phyloP scores from a whole-genome alignment of 2,113 vertebrate species.

The Dicentrarchus labrax region DNA sequence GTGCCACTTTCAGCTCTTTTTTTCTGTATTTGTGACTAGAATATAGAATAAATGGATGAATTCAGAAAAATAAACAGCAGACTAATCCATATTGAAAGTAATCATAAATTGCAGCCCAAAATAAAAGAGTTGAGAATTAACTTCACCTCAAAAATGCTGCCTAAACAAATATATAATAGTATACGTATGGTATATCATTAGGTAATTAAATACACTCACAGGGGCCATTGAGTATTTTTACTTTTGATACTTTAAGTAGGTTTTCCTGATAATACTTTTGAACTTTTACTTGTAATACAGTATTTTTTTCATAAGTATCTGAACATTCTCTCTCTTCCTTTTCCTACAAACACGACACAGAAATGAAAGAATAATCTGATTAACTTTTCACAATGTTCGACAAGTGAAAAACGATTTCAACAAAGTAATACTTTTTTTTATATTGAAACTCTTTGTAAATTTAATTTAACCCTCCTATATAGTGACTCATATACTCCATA shows the following conservation, averaged over 20 bases:
- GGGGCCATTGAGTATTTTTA: neutral
- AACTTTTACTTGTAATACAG: neutral
- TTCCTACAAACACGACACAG: neutral
- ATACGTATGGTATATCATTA: too few relatives aligned
- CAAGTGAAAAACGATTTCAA: neutral
- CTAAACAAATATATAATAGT: too few relatives aligned
- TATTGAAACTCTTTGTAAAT: neutral
- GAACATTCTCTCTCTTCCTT: neutral
- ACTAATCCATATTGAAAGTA: too few relatives aligned
- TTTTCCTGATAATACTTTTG: too few relatives aligned
- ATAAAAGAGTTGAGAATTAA: too few relatives aligned
- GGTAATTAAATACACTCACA: neutral
- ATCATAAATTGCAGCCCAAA: too few relatives aligned
- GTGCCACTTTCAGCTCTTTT: too few relatives aligned
- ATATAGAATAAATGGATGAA: too few relatives aligned
- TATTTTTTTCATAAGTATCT: neutral
- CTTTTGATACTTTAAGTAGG: neutral
- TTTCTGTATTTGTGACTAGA: too few relatives aligned
- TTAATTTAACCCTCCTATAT: neutral
- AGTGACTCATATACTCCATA: neutral
- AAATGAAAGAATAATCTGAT: neutral
- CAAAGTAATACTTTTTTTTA: constrained; percentile 1
- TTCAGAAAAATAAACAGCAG: too few relatives aligned
- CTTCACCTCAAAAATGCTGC: too few relatives aligned
- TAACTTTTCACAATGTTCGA: too few relatives aligned